Base-by-base conservation (phyloP, 2,888 invertebrate species). In the Lepidochrysops patricia region DNA sequence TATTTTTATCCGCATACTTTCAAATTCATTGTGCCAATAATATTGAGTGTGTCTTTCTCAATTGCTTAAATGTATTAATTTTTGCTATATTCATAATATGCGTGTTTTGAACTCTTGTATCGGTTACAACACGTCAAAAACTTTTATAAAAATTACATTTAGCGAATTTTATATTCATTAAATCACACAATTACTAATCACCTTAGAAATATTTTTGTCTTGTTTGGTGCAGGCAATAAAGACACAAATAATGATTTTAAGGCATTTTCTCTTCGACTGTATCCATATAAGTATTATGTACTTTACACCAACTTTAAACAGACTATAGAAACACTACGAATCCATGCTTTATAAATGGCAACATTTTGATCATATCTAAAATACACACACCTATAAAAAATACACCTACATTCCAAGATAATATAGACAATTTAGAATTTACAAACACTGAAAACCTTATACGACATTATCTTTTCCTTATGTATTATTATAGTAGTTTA, bases 371-470 rank as follows among this genome's bases (percentile, higher is more conserved):
- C 19, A 9, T 9, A 19, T 43, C 19, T 37, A 19, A 43, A 43
- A 43, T 23, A 43, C 19, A 43, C 37, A 37, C 43, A 43, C 43
- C 43, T 9, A 43, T 43, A 23, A 43, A 37, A 43, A 23, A 9
- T 43, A 43, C 43, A 32, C 2, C 54, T 19, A 54, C 1, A 19
- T 9, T 32, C 19, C 54, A 54, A 1, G 32, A 32, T n/a, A n/a
- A n/a, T 54, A 54, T 54, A 23, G 29, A 54, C 54, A 54, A 54
- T 29, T 32, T 54, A 29, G 54, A 54, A 54, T 32, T 54, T 54
- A 54, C 54, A 54, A 54, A 54, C 26, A 29, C 29, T 15, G 27
- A 32, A 29, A 54, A 15, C 15, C 13, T 26, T 29, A 52, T 15
- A 54, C 26, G n/a, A 52, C 54, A 54, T 29, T 54, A 32, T 32